phyloP scores from a whole-genome alignment of 1,140 invertebrate species.

The Papilio machaon region DNA sequence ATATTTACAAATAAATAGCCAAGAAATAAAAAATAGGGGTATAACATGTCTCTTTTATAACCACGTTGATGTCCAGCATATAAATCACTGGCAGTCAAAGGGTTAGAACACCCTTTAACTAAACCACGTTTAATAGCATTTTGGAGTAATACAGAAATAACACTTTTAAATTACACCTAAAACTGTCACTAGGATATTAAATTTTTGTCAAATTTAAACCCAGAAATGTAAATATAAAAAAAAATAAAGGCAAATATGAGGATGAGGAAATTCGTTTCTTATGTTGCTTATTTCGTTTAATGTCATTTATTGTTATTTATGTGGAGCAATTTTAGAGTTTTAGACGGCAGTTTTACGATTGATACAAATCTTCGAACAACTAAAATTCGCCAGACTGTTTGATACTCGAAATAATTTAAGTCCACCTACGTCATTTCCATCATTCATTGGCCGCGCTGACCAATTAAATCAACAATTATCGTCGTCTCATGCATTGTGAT shows the following conservation, averaged over 20 bases:
- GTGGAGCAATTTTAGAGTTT: constrained; percentile 32
- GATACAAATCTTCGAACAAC: constrained; percentile 1
- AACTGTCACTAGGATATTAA: too few relatives aligned
- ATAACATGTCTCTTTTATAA: too few relatives aligned
- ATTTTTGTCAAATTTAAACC: neutral
- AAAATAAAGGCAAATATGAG: neutral
- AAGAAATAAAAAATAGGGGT: too few relatives aligned
- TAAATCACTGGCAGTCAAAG: too few relatives aligned
- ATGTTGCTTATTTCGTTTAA: constrained; percentile 2
- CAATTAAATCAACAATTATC: constrained; percentile 33
- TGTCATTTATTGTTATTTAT: neutral
- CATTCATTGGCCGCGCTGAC: constrained; percentile 29
- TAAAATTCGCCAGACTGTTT: constrained; percentile 40
- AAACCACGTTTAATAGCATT: too few relatives aligned
- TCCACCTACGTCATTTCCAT: constrained; percentile 41
- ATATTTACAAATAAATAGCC: too few relatives aligned
- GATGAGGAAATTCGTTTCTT: constrained; percentile 1
- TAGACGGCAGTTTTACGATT: constrained; percentile 19
- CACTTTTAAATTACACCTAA: too few relatives aligned
- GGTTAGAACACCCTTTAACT: too few relatives aligned
- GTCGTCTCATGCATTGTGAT: neutral
- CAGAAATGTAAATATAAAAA: neutral
- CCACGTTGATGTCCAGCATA: too few relatives aligned
- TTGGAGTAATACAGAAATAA: too few relatives aligned
- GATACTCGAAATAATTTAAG: constrained; percentile 35